Evolutionary conservation across 2,113 vertebrate species (phyloP).

Genomic region (Podarcis raffonei): DNA sequence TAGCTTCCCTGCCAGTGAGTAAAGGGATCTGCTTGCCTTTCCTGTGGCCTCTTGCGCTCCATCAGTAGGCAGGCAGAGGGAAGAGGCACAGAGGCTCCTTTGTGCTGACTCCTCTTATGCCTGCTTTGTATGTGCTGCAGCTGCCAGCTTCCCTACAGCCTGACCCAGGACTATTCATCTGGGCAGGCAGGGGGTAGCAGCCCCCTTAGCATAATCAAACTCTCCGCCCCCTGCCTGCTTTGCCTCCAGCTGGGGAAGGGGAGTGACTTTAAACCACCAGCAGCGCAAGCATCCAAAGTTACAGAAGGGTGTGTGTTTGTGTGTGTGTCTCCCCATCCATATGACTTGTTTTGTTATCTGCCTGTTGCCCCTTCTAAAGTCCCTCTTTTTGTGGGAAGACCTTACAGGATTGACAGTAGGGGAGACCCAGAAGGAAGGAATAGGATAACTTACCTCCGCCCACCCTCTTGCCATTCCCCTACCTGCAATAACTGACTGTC

Average conservation of each 20-base stretch:
- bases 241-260: not conserved
- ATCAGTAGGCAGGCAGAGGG: conserved; percentile 4
- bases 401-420: not conserved
- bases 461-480: not conserved
- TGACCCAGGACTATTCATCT: conserved; percentile 62
- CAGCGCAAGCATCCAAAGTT: not conserved
- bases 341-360: not conserved
- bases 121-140: conserved; percentile 76
- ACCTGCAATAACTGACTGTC: conserved; percentile 20
- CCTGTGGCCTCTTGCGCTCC: conserved; percentile 1
- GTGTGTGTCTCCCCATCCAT: too few species aligned
- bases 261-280: not conserved
- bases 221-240: not conserved
- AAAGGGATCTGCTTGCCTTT: not conserved
- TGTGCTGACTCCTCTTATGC: conserved; percentile 69
- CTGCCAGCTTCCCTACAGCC: conserved; percentile 67
- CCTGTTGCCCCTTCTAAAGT: not conserved
- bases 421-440: not conserved
- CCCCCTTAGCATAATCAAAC: not conserved
- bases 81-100: conserved; percentile 75
- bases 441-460: too few species aligned
- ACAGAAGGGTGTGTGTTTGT: too few species aligned
- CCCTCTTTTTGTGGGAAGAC: not conserved
- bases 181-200: conserved; percentile 12
- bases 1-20: not conserved